These are phyloP conservation scores for Drosophila ficusphila DNA, from an alignment of 1,140 invertebrate species.

Conservation along the genomic window DNA sequence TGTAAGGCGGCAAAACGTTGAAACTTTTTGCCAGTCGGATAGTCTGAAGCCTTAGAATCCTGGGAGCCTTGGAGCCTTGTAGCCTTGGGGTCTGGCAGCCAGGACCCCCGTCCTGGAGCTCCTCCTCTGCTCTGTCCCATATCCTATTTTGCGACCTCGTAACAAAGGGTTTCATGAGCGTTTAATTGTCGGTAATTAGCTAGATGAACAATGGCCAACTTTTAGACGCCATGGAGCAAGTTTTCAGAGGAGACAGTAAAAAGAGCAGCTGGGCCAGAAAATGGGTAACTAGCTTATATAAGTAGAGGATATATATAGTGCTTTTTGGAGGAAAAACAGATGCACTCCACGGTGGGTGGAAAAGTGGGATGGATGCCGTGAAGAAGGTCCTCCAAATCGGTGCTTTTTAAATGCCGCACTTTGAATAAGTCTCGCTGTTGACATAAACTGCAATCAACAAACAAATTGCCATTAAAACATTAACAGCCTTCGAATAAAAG, in stretches of 20 bases:
- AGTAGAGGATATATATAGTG: conserved; percentile 5
- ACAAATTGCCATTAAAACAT: neutral
- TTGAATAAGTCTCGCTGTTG: too few species aligned
- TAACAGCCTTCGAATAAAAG: conserved; percentile 1
- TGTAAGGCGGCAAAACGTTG: neutral
- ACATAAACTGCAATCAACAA: neutral
- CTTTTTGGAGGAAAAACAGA: neutral
- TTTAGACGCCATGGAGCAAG: conserved; percentile 29
- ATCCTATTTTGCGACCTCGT: neutral
- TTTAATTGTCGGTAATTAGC: conserved; percentile 76
- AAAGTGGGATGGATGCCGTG: too few species aligned
- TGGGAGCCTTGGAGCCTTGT: too few species aligned
- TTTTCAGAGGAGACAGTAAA: conserved; percentile 20
- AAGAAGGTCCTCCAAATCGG: too few species aligned
- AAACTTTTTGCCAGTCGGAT: conserved; percentile 33
- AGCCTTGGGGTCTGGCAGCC: neutral
- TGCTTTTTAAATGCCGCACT: too few species aligned
- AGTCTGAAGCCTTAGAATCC: conserved; percentile 5
- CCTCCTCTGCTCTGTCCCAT: neutral
- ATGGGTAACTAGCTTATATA: conserved; percentile 9
- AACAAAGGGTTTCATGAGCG: conserved; percentile 62
- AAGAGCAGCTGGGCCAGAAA: conserved; percentile 11
- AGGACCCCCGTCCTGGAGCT: neutral
- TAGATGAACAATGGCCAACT: conserved; percentile 52
- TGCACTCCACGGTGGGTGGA: neutral